phyloP scores from a whole-genome alignment of 35 echinoderm and acorn worm species.

The Diadema setosum region DNA sequence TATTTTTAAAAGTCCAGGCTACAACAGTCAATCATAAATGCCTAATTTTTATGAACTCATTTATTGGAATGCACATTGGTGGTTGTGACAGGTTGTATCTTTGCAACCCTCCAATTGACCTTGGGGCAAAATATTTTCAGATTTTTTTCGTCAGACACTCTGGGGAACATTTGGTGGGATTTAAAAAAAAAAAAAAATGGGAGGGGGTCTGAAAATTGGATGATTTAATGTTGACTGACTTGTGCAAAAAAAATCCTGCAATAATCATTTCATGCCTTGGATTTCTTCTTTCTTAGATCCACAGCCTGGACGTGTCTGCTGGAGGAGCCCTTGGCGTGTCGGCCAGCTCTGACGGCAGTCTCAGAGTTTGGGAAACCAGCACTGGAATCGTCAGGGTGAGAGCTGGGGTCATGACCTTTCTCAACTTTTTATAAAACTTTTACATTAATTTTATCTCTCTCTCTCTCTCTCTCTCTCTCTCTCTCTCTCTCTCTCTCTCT shows the following conservation, averaged over 20 bases:
- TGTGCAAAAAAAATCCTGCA: not conserved
- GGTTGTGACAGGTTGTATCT: too few species aligned
- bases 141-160: not conserved
- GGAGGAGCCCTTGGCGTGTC: constrained; percentile 85
- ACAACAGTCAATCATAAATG: too few species aligned
- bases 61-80: too few species aligned
- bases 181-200: not conserved
- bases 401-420: too few species aligned
- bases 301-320: constrained; percentile 78
- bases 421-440: too few species aligned
- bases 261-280: not conserved
- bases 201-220: not conserved
- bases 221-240: not conserved
- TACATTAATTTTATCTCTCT: too few species aligned
- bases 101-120: not conserved
- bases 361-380: constrained; percentile 80
- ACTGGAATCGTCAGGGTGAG: constrained; percentile 85
- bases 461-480: too few species aligned
- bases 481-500: too few species aligned
- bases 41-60: too few species aligned
- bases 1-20: too few species aligned
- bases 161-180: not conserved
- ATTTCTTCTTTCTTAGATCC: constrained; percentile 40
- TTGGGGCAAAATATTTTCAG: not conserved
- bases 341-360: constrained; percentile 62